Conservation (phyloP, 2,113 vertebrate genomes). For the Phrynosoma platyrhinos region DNA sequence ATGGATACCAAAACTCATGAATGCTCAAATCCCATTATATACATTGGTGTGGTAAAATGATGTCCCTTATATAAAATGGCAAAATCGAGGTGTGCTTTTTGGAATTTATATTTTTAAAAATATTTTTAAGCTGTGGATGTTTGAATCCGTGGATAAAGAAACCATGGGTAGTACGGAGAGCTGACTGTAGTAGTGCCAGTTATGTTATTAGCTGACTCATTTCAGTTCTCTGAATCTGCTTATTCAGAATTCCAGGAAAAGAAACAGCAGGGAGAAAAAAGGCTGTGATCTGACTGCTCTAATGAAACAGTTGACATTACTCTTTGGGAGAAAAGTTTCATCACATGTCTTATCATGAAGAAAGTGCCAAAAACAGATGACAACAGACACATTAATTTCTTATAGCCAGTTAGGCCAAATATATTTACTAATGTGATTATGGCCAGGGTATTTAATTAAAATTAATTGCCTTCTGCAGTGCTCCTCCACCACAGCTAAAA, state of each 20-base stretch:
- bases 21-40: no score
- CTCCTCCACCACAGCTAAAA: neutral
- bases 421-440: neutral
- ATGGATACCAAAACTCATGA: no score
- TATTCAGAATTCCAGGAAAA: slow-evolving; percentile 20
- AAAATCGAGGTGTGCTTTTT: no score
- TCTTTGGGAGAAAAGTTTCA: neutral
- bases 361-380: neutral
- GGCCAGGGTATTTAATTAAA: no score
- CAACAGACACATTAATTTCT: neutral
- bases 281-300: neutral
- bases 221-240: slow-evolving; percentile 41
- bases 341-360: neutral
- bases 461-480: neutral
- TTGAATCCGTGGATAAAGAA: neutral
- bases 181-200: slow-evolving; percentile 8
- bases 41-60: no score
- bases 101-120: neutral
- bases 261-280: slow-evolving; percentile 27
- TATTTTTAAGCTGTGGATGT: neutral
- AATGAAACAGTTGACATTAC: slow-evolving; percentile 7
- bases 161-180: slow-evolving; percentile 30
- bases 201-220: slow-evolving; percentile 24
- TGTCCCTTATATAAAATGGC: no score
- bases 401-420: neutral